Evolutionary conservation across 1,140 invertebrate genomes (phyloP), one percentile per base, ranked within the genome.

Genomic region (Ceratosolen solmsi): DNA sequence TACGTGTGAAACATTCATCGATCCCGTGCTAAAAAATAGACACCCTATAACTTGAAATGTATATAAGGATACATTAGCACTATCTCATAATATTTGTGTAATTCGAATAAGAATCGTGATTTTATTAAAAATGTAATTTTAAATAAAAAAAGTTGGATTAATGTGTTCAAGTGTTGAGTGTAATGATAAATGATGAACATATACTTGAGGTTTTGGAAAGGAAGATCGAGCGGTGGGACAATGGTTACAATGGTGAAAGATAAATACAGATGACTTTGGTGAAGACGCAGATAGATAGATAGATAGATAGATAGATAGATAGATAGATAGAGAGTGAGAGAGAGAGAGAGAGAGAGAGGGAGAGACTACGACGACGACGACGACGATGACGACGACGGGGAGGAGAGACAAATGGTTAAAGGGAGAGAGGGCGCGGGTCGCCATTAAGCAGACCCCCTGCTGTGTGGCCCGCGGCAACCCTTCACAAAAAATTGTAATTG

Each of bases 381-480:
- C n/a, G 87, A 86, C 87, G 41, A 46, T 5, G 20, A 54, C 51
- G 51, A 54, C 20, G 2, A 54, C 87, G 87, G 77, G 77, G 70
- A 74, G 83, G 86, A 80, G 82, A 65, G 77, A 20, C 9, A 22
- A 46, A 41, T 87, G 83, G 85, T 86, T 87, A 86, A 87, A 46
- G 13, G 54, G 58, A 33, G n/a, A 33, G 25, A 33, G 89, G 87
- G 88, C 85, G 89, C 89, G 89, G 89, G 90, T 91, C 90, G 91
- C 91, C 90, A 92, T 92, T 92, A 91, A 92, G 89, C 87, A 86
- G 87, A 87, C 88, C 91, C 91, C 91, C 90, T 92, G 90, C 89
- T 86, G 90, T 84, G 90, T 91, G 87, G 90, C 91, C 91, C 87
- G 88, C 88, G 89, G 89, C 89, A 89, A 89, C 86, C 87, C 87